A percentile compares a stretch with the other conserved stretches of the same genome.
phyloP scores from a whole-genome alignment of 2,888 invertebrate genomes.

The Cerastoderma edule region DNA sequence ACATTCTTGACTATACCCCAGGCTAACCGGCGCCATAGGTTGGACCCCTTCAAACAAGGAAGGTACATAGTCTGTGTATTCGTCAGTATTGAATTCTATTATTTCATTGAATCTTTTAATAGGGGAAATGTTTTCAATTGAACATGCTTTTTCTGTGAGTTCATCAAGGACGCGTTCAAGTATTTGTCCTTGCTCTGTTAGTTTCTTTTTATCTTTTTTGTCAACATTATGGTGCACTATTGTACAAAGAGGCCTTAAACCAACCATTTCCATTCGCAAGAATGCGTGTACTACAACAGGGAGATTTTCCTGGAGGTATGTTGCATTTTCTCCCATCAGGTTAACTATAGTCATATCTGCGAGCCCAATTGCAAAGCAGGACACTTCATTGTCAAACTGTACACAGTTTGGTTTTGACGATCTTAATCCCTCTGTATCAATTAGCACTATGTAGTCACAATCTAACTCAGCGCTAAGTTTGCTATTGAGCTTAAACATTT shows the following conservation, averaged over 20 bases:
- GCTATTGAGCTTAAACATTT: slow-evolving; percentile 24
- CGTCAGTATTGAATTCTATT: slow-evolving; percentile 30
- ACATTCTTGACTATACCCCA: slow-evolving; percentile 27
- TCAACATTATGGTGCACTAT: slow-evolving; percentile 52
- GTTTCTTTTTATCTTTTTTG: slow-evolving; percentile 15
- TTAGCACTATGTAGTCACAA: slow-evolving; percentile 36
- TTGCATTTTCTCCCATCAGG: slow-evolving; percentile 38
- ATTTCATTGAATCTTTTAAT: slow-evolving; percentile 32
- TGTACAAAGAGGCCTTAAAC: slow-evolving; percentile 20
- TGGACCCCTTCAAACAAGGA: slow-evolving; percentile 39
- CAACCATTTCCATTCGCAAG: slow-evolving; percentile 29
- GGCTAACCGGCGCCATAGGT: slow-evolving; percentile 41
- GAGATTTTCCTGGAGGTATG: slow-evolving; percentile 34
- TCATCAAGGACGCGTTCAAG: slow-evolving; percentile 28
- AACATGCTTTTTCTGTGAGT: slow-evolving; percentile 29
- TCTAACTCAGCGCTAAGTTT: not conserved
- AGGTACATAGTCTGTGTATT: slow-evolving; percentile 32
- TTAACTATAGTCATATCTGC: slow-evolving; percentile 35
- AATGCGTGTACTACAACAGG: slow-evolving; percentile 40
- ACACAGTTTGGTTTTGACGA: slow-evolving; percentile 31
- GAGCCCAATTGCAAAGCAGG: slow-evolving; percentile 41
- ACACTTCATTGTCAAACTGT: slow-evolving; percentile 38
- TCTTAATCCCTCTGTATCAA: slow-evolving; percentile 49
- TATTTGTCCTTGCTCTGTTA: slow-evolving; percentile 21
- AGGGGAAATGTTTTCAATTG: slow-evolving; percentile 23